phyloP scores from a whole-genome alignment of 1,140 invertebrate species.

The honey bee (Apis mellifera) region DNA sequence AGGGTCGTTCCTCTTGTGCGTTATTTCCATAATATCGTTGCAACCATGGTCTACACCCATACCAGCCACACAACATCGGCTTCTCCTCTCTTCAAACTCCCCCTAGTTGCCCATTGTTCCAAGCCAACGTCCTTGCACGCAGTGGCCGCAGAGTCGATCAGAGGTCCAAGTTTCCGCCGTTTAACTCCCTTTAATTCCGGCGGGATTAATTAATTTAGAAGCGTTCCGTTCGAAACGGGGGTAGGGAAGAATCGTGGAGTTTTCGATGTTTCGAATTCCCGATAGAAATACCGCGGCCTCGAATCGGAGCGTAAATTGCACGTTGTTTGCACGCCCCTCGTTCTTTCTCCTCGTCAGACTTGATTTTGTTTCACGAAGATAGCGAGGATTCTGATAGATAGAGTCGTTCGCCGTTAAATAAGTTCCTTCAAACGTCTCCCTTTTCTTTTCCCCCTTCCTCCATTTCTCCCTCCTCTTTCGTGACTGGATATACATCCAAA shows the following conservation, averaged over 20 bases:
- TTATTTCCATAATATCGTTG: constrained; percentile 55
- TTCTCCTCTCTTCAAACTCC: neutral
- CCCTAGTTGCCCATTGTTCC: neutral
- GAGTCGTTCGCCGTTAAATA: no score
- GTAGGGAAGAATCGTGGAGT: constrained; percentile 24
- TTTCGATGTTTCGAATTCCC: neutral
- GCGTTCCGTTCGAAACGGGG: constrained; percentile 4
- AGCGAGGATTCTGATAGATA: neutral
- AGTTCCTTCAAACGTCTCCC: no score
- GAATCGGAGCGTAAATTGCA: constrained; percentile 1
- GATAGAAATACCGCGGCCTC: neutral
- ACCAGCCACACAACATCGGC: no score
- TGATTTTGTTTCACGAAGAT: neutral
- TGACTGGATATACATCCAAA: no score
- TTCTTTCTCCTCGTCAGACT: neutral
- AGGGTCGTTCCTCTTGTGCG: no score
- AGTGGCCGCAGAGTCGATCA: neutral
- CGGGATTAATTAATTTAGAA: constrained; percentile 44
- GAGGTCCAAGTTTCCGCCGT: neutral
- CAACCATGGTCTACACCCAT: no score
- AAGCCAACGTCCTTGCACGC: neutral
- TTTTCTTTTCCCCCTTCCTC: no score
- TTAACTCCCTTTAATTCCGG: neutral
- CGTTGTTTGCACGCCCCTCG: no score
- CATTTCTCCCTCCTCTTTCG: no score